Evolutionary conservation across 1,140 invertebrate species (phyloP).

Genomic region (Caenorhabditis remanei): DNA sequence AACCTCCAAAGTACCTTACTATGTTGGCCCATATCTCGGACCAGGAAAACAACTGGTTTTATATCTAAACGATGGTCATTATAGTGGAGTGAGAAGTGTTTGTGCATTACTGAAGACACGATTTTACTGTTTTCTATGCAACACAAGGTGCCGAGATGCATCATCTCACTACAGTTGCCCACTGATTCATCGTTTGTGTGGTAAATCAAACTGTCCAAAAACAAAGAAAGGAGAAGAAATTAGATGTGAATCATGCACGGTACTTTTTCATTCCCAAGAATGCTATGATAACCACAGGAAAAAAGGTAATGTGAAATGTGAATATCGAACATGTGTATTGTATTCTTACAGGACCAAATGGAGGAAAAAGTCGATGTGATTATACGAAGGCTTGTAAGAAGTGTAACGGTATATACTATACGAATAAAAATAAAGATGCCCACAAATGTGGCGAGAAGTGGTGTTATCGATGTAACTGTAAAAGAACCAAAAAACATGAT

Average conservation of each 20-base stretch:
- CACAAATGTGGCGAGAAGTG: too few relatives aligned
- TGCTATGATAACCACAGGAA: not conserved
- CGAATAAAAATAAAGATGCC: too few relatives aligned
- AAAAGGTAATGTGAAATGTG: too few relatives aligned
- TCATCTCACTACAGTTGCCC: not conserved
- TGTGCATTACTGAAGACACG: not conserved
- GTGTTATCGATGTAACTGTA: too few relatives aligned
- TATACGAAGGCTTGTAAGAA: not conserved
- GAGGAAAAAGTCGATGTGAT: not conserved
- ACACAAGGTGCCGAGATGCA: not conserved
- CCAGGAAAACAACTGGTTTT: not conserved
- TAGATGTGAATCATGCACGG: not conserved
- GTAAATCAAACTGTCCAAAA: not conserved
- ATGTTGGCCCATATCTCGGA: not conserved
- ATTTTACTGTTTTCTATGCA: not conserved
- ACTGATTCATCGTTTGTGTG: not conserved
- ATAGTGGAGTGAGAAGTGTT: not conserved
- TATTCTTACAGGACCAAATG: too few relatives aligned
- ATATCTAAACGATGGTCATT: not conserved
- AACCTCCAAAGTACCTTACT: slow-evolving; percentile 1
- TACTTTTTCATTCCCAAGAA: not conserved
- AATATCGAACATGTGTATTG: too few relatives aligned
- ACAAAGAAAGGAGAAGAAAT: not conserved
- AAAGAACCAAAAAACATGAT: too few relatives aligned
- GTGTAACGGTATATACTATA: not conserved